Conservation (phyloP, 2,113 vertebrate species). For the Empidonax alnorum region DNA sequence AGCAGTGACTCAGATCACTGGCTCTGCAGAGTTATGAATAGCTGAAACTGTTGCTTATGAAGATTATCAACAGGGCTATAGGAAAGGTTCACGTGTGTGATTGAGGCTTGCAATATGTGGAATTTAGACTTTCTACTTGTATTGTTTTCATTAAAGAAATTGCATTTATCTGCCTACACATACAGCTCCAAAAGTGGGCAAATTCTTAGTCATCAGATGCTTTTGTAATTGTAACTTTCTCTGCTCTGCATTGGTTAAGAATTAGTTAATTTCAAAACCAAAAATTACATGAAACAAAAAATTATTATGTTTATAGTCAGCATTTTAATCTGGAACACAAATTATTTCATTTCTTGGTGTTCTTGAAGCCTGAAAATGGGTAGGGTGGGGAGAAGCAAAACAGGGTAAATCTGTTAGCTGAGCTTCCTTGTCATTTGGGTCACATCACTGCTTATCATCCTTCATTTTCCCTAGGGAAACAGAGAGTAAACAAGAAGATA, state of each 20-base stretch:
- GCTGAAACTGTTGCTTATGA: conserved; percentile 5
- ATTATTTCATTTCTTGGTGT: not conserved
- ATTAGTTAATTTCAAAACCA: not conserved
- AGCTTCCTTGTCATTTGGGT: not conserved
- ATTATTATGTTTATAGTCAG: not conserved
- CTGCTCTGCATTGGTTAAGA: not conserved
- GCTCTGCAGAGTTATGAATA: not conserved
- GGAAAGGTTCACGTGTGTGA: not conserved
- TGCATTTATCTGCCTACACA: not conserved
- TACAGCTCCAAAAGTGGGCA: not conserved
- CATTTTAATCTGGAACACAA: not conserved
- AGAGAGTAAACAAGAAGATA: not conserved
- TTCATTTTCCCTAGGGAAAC: not conserved
- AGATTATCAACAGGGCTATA: not conserved
- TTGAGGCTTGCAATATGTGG: not conserved
- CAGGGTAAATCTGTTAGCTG: not conserved
- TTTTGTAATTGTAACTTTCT: not conserved
- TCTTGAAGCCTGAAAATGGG: not conserved
- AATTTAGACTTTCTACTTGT: not conserved
- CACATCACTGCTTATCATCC: not conserved
- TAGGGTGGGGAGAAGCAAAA: not conserved
- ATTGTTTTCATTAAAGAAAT: not conserved
- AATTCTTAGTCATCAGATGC: not conserved
- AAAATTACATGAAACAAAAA: not conserved
- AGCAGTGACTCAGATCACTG: conserved; percentile 57